Percentiles rank a stretch among this genome's conserved stretches.
phyloP scores from a whole-genome alignment of 2,797 vertebrate species.

The Spizella passerina region DNA sequence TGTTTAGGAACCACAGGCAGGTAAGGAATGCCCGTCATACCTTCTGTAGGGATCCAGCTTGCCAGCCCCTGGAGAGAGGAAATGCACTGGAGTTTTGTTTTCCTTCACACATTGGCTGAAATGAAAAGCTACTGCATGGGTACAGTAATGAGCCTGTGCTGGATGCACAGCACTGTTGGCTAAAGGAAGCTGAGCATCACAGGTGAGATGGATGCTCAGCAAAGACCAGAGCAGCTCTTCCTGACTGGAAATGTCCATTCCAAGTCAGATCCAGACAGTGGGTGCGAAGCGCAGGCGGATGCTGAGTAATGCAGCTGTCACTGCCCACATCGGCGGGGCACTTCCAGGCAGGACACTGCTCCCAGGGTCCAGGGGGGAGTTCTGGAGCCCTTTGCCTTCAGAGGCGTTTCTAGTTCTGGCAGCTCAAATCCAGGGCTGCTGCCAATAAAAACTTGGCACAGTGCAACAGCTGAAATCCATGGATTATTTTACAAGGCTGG shows the following conservation, averaged over 20 bases:
- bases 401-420: not conserved
- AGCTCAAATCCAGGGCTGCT: not conserved
- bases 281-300: not conserved
- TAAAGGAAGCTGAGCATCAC: too few relatives aligned
- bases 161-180: not conserved
- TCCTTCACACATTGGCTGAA: not conserved
- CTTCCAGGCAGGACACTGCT: not conserved
- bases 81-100: not conserved
- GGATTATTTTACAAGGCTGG: not conserved
- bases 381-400: not conserved
- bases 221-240: not conserved
- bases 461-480: not conserved
- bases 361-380: not conserved
- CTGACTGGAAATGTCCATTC: not conserved
- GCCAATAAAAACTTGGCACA: not conserved
- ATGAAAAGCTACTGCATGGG: not conserved
- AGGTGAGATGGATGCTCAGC: not conserved
- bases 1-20: not conserved
- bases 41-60: not conserved
- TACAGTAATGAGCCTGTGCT: not conserved
- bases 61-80: not conserved
- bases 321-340: accelerated
- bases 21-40: not conserved
- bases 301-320: not conserved
- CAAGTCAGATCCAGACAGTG: not conserved